Percentiles rank a stretch among this genome's conserved stretches.
Evolutionary conservation across 2,888 invertebrate genomes (phyloP).

Genomic region (Drosophila prolongata): DNA sequence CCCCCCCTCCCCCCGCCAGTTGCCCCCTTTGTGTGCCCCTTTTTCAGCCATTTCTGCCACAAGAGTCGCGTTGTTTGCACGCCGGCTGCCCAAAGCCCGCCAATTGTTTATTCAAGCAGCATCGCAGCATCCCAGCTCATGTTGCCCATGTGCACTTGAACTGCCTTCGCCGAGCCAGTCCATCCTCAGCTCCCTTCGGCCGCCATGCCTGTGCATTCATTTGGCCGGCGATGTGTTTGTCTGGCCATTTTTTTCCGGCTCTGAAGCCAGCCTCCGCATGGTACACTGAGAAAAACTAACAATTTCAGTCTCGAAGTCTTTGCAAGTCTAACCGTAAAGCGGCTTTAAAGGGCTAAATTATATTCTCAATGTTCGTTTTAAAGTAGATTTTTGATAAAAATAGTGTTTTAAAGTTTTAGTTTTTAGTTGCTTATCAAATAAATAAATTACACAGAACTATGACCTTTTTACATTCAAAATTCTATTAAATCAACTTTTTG

Average conservation of each 20-base stretch:
- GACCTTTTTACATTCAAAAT: no score
- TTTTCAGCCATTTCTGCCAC: conserved; percentile 22
- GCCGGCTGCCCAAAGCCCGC: conserved; percentile 54
- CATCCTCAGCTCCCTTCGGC: not conserved
- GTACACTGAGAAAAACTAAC: conserved; percentile 9
- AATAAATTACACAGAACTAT: no score
- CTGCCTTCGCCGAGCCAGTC: conserved; percentile 7
- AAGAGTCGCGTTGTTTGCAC: conserved; percentile 58
- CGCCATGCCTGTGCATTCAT: conserved; percentile 55
- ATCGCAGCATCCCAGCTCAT: conserved; percentile 33
- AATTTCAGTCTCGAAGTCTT: not conserved
- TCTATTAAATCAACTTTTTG: no score
- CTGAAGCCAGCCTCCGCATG: conserved; percentile 11
- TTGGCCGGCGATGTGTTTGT: conserved; percentile 49
- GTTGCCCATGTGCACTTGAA: conserved; percentile 45
- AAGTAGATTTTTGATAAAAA: not conserved
- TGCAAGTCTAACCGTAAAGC: no score
- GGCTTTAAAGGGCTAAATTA: no score
- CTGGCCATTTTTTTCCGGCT: conserved; percentile 45
- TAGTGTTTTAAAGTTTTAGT: not conserved
- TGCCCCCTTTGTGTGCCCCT: not conserved
- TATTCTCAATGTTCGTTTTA: no score
- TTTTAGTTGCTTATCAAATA: no score
- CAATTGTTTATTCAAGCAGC: conserved; percentile 76
- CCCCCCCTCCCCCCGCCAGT: not conserved